These are phyloP conservation scores for Cybosia mesomella DNA, from an alignment of 2,888 invertebrate genomes.

Conservation along the genomic window DNA sequence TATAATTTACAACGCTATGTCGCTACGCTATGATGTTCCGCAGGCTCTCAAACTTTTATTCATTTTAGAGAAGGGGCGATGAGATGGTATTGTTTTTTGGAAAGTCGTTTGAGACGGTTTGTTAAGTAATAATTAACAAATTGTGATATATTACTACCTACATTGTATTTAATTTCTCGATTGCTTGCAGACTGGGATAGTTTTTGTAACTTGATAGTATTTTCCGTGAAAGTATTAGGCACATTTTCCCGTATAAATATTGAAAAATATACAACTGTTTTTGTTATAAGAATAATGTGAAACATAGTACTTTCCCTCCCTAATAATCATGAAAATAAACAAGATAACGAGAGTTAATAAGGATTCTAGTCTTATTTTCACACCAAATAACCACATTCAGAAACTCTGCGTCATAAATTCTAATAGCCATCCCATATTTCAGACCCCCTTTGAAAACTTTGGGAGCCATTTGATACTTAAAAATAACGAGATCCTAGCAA, in stretches of 20 bases:
- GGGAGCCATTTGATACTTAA: slow-evolving; percentile 82
- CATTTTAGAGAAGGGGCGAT: slow-evolving; percentile 24
- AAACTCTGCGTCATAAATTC: slow-evolving; percentile 54
- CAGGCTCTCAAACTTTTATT: slow-evolving; percentile 71
- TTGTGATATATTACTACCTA: background rate
- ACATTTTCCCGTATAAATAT: too few species aligned
- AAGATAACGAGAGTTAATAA: slow-evolving; percentile 24
- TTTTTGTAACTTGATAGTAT: background rate
- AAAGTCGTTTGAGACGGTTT: background rate
- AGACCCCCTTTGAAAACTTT: slow-evolving; percentile 65
- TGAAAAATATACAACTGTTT: background rate
- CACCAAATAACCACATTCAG: slow-evolving; percentile 51
- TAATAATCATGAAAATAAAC: slow-evolving; percentile 35
- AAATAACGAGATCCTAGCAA: slow-evolving; percentile 86
- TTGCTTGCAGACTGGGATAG: background rate
- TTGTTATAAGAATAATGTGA: background rate
- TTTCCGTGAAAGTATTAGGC: too few species aligned
- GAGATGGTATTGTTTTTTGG: slow-evolving; percentile 6
- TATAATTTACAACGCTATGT: slow-evolving; percentile 84
- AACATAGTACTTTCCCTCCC: slow-evolving; percentile 7
- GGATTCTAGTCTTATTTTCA: slow-evolving; percentile 43
- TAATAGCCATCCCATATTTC: slow-evolving; percentile 44
- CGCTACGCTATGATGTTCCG: slow-evolving; percentile 77
- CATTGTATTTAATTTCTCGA: background rate
- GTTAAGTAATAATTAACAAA: background rate